These are phyloP conservation scores for Pasiphila rectangulata DNA, from an alignment of 2,888 invertebrate species.

Conservation along the genomic window DNA sequence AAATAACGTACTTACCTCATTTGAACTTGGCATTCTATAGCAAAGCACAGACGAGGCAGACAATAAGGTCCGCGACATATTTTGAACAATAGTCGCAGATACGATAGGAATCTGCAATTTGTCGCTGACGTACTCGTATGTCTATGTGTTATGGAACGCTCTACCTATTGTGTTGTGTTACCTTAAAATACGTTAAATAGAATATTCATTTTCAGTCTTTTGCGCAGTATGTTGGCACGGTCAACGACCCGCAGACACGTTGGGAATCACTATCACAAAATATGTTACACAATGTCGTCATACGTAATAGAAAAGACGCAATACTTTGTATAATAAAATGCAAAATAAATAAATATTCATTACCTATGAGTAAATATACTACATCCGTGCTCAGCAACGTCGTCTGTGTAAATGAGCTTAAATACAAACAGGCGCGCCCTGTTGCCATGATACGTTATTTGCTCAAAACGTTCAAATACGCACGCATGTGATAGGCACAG, in stretches of 20 bases:
- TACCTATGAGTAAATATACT: conserved; percentile 49
- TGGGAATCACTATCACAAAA: conserved; percentile 34
- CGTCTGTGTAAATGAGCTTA: conserved; percentile 53
- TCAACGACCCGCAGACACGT: conserved; percentile 48
- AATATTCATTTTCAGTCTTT: conserved; percentile 51
- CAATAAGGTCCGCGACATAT: conserved; percentile 76
- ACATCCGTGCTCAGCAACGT: conserved; percentile 57
- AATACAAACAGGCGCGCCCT: conserved; percentile 63
- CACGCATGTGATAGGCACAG: conserved; percentile 44
- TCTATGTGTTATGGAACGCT: conserved; percentile 37
- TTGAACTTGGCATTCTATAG: conserved; percentile 65
- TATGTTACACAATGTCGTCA: conserved; percentile 37
- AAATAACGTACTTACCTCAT: conserved; percentile 61
- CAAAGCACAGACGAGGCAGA: conserved; percentile 53
- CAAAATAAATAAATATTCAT: conserved; percentile 38
- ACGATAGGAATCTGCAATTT: conserved; percentile 75
- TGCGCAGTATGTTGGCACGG: conserved; percentile 38
- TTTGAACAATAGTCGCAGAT: conserved; percentile 74
- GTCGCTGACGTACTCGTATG: conserved; percentile 58
- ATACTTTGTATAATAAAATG: conserved; percentile 23
- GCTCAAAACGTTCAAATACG: conserved; percentile 45
- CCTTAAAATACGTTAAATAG: conserved; percentile 49
- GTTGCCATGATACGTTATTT: conserved; percentile 50
- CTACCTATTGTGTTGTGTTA: conserved; percentile 64
- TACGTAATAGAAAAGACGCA: conserved; percentile 13